Percentiles rank a stretch among this genome's conserved stretches.
phyloP scores from a whole-genome alignment of 2,797 vertebrate species.

The Trachurus trachurus region DNA sequence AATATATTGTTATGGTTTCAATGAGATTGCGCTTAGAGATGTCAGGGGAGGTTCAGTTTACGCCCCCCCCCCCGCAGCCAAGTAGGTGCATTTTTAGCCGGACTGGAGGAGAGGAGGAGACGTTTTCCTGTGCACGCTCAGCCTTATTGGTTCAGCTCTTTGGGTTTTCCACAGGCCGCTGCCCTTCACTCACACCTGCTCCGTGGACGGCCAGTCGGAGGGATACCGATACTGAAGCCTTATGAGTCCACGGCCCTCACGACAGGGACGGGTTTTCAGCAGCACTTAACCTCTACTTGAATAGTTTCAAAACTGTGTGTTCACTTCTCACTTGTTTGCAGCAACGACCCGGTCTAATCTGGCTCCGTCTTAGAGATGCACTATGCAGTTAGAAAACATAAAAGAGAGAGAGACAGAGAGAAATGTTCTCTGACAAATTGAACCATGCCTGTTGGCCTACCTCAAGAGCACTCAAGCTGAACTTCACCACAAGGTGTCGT shows the following conservation, averaged over 20 bases:
- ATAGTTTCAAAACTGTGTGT: slow-evolving; percentile 29
- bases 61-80: slow-evolving; percentile 13
- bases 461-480: slow-evolving; percentile 49
- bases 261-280: slow-evolving; percentile 59
- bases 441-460: slow-evolving; percentile 51
- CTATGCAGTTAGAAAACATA: slow-evolving; percentile 9
- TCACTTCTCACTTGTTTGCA: slow-evolving; percentile 28
- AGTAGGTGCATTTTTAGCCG: slow-evolving; percentile 8
- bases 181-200: slow-evolving; percentile 27
- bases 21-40: slow-evolving; percentile 55
- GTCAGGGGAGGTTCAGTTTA: slow-evolving; percentile 24
- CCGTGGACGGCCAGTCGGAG: slow-evolving; percentile 27
- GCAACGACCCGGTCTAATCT: slow-evolving; percentile 21
- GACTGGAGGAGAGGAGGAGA: not conserved
- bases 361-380: slow-evolving; percentile 28
- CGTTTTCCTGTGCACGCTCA: not conserved
- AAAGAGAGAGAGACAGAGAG: not conserved
- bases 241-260: slow-evolving; percentile 32
- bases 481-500: slow-evolving; percentile 35
- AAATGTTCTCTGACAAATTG: not conserved
- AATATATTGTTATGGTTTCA: slow-evolving; percentile 36
- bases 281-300: slow-evolving; percentile 51
- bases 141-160: slow-evolving; percentile 32
- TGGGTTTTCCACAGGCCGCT: slow-evolving; percentile 70
- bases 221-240: slow-evolving; percentile 17